Evolutionary conservation across 1,140 invertebrate species (phyloP).

Genomic region (Neodiprion fabricii): DNA sequence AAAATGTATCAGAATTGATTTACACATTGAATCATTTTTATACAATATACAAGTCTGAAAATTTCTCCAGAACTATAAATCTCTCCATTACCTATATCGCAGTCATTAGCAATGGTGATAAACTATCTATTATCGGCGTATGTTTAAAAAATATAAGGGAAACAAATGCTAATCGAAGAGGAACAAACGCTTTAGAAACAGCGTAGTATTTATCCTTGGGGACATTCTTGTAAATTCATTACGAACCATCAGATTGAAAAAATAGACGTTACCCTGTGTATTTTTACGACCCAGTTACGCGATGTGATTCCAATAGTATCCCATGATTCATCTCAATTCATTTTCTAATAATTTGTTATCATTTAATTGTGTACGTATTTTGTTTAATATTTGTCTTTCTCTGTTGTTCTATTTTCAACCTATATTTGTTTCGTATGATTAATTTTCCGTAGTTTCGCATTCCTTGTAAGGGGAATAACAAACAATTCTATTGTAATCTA

Average conservation of each 20-base stretch:
- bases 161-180: background rate
- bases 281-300: constrained; percentile 20
- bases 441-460: constrained; percentile 12
- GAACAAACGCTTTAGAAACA: constrained; percentile 5
- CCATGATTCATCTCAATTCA: constrained; percentile 19
- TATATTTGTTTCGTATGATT: constrained; percentile 13
- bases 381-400: constrained; percentile 24
- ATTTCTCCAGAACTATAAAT: background rate
- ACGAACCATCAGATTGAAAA: background rate
- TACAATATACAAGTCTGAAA: background rate
- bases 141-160: background rate
- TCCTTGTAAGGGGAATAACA: constrained; percentile 13
- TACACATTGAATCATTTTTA: background rate
- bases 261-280: background rate
- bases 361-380: constrained; percentile 41
- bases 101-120: background rate
- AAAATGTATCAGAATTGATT: background rate
- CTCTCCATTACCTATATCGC: background rate
- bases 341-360: constrained; percentile 47
- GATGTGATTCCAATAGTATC: constrained; percentile 25
- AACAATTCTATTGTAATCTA: constrained; percentile 14
- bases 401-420: constrained; percentile 17
- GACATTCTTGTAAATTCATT: background rate
- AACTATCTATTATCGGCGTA: background rate
- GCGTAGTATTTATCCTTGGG: background rate